Percentiles rank a stretch among this genome's conserved stretches.
Evolutionary conservation across 2,113 vertebrate genomes (phyloP).

Genomic region (Fregata magnificens): DNA sequence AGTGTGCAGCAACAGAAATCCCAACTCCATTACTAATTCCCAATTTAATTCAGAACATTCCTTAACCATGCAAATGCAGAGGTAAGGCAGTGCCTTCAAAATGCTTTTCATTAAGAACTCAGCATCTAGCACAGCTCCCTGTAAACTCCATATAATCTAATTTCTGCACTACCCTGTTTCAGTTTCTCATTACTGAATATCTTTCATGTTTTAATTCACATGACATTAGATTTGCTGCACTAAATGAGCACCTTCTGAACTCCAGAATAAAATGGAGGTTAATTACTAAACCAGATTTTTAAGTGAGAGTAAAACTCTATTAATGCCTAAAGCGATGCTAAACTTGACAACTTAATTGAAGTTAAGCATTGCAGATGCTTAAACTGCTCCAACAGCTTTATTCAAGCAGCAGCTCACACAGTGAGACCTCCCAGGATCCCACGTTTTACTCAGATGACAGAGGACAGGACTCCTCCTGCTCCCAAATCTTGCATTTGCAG

Average conservation of each 20-base stretch:
- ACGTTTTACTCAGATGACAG: not conserved
- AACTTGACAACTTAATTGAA: constrained; percentile 52
- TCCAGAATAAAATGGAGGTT: constrained; percentile 32
- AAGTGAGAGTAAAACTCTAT: constrained; percentile 58
- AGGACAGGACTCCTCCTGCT: not conserved
- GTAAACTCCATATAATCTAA: not conserved
- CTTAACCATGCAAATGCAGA: not conserved
- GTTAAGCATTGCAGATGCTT: constrained; percentile 26
- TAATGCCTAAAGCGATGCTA: constrained; percentile 60
- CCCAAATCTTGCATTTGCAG: not conserved
- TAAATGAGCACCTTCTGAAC: constrained; percentile 51
- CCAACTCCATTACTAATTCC: not conserved
- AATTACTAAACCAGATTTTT: constrained; percentile 65
- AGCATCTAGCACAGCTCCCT: not conserved
- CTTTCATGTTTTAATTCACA: constrained; percentile 61
- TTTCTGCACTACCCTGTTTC: constrained; percentile 34
- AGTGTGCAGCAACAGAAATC: not conserved
- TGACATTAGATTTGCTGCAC: constrained; percentile 17
- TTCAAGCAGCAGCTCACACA: not conserved
- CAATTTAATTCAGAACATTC: not conserved
- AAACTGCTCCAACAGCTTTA: constrained; percentile 45
- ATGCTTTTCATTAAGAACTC: not conserved
- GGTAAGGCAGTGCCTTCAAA: not conserved
- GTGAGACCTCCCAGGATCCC: not conserved
- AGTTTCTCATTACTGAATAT: constrained; percentile 8